phyloP scores from a whole-genome alignment of 2,113 vertebrate genomes.

The Athene noctua region DNA sequence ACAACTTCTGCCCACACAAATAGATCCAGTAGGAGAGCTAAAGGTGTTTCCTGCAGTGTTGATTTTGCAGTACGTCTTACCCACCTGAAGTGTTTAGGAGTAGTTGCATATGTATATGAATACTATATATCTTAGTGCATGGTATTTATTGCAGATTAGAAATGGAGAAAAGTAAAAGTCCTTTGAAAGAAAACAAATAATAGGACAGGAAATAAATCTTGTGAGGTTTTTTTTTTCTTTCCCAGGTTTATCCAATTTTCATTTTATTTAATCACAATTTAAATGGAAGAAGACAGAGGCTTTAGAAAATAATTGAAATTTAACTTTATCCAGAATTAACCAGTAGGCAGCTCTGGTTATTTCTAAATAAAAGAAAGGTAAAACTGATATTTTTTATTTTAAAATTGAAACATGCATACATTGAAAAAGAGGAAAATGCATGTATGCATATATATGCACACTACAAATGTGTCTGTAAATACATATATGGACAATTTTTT shows the following conservation, averaged over 20 bases:
- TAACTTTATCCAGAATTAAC: not conserved
- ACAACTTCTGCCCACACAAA: not conserved
- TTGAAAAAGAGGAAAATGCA: not conserved
- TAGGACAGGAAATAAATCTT: not conserved
- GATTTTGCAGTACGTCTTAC: not conserved
- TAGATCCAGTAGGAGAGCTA: not conserved
- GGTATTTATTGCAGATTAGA: not conserved
- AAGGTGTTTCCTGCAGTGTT: not conserved
- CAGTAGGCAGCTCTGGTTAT: not conserved
- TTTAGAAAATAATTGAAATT: not conserved
- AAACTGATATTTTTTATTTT: not conserved
- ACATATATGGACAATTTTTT: not conserved
- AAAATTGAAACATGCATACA: not conserved
- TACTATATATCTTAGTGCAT: not conserved
- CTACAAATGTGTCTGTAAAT: not conserved
- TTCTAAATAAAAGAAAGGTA: not conserved
- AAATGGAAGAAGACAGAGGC: not conserved
- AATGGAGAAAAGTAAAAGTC: not conserved
- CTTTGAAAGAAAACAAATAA: not conserved
- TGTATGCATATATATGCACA: not conserved
- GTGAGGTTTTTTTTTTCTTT: not conserved
- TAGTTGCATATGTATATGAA: accelerated
- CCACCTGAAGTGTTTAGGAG: not conserved
- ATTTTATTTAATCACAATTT: not conserved
- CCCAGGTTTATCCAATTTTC: not conserved